Evolutionary conservation across 2,797 vertebrate genomes (phyloP).

Genomic region (Dromococcyx pavoninus): DNA sequence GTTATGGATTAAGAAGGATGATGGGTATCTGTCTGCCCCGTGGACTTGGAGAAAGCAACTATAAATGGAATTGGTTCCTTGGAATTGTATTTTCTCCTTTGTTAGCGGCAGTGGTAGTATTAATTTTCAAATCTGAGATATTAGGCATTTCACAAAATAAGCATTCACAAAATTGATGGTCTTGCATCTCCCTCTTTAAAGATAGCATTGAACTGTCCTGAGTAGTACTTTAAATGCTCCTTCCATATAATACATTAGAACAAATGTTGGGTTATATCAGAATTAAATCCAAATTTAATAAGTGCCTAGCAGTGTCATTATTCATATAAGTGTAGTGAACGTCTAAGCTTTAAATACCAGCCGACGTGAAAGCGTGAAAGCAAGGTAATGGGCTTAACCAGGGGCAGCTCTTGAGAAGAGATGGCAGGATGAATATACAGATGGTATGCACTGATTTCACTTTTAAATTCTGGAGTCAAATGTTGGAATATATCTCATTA

Average conservation of each 20-base stretch:
- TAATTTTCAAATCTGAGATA: not conserved
- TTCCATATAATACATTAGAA: not conserved
- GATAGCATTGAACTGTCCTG: not conserved
- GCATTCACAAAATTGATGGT: not conserved
- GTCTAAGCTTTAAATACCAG: not conserved
- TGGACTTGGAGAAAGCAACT: not conserved
- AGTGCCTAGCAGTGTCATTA: not conserved
- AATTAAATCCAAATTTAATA: not conserved
- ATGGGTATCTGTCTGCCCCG: not conserved
- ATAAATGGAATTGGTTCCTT: not conserved
- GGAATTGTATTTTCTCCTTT: not conserved
- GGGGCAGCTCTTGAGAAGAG: not conserved
- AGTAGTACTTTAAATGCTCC: not conserved
- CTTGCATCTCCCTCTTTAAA: not conserved
- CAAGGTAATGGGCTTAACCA: not conserved
- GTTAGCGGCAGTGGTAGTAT: not conserved
- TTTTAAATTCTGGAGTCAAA: constrained; percentile 2
- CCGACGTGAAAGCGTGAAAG: not conserved
- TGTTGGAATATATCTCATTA: not conserved
- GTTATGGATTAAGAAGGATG: not conserved
- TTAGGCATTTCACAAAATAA: not conserved
- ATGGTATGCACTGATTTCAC: fast-evolving
- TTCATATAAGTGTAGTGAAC: not conserved
- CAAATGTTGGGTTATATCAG: not conserved
- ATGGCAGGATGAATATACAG: not conserved